phyloP scores from a whole-genome alignment of 2,888 invertebrate species.

The Epistrophe eligans region DNA sequence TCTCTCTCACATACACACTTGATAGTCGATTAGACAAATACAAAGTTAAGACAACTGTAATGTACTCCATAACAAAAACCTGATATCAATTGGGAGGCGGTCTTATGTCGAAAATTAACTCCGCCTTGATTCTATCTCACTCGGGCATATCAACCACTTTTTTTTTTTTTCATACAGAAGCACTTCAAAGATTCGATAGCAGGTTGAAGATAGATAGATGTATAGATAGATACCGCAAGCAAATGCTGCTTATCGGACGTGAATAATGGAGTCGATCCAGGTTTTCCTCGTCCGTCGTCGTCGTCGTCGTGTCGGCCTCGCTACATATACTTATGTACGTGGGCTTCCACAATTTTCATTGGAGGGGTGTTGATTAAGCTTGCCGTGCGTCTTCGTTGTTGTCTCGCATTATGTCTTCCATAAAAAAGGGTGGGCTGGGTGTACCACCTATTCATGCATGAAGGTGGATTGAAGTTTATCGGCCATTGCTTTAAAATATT shows the following conservation, averaged over 20 bases:
- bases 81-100: conserved; percentile 42
- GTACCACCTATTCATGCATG: not conserved
- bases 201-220: conserved; percentile 65
- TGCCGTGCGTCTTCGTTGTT: not conserved
- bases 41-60: conserved; percentile 8
- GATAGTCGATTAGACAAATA: not conserved
- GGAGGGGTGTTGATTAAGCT: conserved; percentile 47
- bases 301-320: not conserved
- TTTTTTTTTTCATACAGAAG: conserved; percentile 46
- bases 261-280: conserved; percentile 74
- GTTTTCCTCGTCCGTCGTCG: conserved; percentile 19
- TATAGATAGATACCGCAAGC: conserved; percentile 41
- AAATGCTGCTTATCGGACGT: conserved; percentile 53
- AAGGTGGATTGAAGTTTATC: conserved; percentile 14
- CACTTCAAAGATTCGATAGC: conserved; percentile 62
- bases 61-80: conserved; percentile 29
- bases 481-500: conserved; percentile 19
- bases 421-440: conserved; percentile 44
- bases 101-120: conserved; percentile 21
- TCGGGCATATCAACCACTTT: conserved; percentile 1
- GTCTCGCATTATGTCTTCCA: not conserved
- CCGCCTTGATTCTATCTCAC: conserved; percentile 49
- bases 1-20: not conserved
- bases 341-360: conserved; percentile 46
- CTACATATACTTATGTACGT: no score